These are phyloP conservation scores for Phyto melanocephala DNA, from an alignment of 2,888 invertebrate genomes.

Conservation along the genomic window DNA sequence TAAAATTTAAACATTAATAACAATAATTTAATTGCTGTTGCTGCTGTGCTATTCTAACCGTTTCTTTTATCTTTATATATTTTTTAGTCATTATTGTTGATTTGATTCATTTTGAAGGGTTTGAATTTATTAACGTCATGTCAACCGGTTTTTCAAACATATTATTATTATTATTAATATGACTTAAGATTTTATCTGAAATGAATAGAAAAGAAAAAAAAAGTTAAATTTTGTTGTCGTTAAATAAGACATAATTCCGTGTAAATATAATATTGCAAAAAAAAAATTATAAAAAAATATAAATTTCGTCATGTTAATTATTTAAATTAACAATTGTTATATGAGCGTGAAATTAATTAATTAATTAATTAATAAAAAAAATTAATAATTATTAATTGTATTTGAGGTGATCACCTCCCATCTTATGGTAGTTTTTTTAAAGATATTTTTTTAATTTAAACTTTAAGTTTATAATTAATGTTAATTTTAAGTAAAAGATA, in stretches of 20 bases:
- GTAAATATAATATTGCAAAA: neutral
- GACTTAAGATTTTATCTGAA: constrained; percentile 28
- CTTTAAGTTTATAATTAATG: neutral
- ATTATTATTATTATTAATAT: neutral
- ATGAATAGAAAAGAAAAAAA: neutral
- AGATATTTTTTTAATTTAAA: neutral
- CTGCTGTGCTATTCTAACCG: neutral
- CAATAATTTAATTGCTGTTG: constrained; percentile 1
- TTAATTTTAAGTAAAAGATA: neutral
- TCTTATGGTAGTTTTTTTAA: neutral
- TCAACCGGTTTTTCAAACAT: neutral
- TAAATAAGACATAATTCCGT: neutral
- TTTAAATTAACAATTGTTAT: neutral
- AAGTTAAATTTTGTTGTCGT: neutral
- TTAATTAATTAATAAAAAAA: neutral
- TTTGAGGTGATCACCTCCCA: neutral
- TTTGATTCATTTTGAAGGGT: constrained; percentile 5
- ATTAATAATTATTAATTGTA: too few relatives aligned
- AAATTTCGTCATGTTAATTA: neutral
- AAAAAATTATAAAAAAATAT: neutral
- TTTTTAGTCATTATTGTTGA: neutral
- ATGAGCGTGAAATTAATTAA: neutral
- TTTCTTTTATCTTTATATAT: neutral
- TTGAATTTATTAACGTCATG: constrained; percentile 29
- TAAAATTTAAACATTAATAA: neutral